A percentile compares a stretch with the other conserved stretches of the same genome.
phyloP scores from a whole-genome alignment of 2,888 invertebrate genomes.

The Limnephilus rhombicus region DNA sequence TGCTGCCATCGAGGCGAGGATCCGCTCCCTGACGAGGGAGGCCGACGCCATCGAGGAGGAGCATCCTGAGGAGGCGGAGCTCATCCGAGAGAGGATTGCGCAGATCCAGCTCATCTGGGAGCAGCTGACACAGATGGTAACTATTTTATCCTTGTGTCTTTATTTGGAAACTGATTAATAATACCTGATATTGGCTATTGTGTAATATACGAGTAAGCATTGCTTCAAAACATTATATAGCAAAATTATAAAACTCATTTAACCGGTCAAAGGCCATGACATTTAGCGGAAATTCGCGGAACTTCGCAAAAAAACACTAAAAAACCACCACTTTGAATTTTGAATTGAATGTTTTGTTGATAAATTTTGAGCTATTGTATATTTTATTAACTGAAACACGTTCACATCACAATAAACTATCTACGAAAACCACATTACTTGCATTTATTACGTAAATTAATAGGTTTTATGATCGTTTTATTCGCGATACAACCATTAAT shows the following conservation, averaged over 20 bases:
- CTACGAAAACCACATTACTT: too few relatives aligned
- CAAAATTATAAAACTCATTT: background rate
- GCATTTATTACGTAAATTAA: too few relatives aligned
- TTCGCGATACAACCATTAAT: too few relatives aligned
- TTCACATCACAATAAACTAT: too few relatives aligned
- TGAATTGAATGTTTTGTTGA: too few relatives aligned
- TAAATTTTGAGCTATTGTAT: too few relatives aligned
- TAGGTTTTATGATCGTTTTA: too few relatives aligned
- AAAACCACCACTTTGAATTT: too few relatives aligned
- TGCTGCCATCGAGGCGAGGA: slow-evolving; percentile 98
- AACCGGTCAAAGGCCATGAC: too few relatives aligned
- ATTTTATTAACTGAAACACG: too few relatives aligned
- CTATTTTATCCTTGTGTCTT: background rate
- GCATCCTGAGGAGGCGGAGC: slow-evolving; percentile 95
- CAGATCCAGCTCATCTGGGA: slow-evolving; percentile 98
- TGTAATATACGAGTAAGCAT: background rate
- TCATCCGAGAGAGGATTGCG: slow-evolving; percentile 92
- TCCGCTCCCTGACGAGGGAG: slow-evolving; percentile 95
- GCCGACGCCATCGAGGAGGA: slow-evolving; percentile 94
- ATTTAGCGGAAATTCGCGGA: too few relatives aligned
- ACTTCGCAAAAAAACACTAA: too few relatives aligned
- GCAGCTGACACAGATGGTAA: slow-evolving; percentile 94
- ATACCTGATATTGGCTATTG: background rate
- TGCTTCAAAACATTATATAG: background rate
- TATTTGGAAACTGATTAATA: background rate